Evolutionary conservation across 2,888 invertebrate species (phyloP), one percentile per base, ranked within the genome.

Genomic region (Athalia circularis): DNA sequence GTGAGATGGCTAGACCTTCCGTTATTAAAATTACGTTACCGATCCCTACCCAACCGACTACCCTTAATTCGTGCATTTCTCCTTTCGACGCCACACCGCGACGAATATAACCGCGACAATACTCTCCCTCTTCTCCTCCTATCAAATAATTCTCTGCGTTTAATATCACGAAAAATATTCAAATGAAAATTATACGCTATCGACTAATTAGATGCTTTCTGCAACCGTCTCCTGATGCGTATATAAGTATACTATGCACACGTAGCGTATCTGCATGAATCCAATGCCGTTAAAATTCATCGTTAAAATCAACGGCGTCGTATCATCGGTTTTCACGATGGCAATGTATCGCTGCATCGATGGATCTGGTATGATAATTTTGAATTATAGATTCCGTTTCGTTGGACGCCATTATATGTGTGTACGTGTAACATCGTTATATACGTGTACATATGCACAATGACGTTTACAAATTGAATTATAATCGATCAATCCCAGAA

Each of bases 391-490:
- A 75, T 75, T 75, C 75, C 45, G 75, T 48, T 75, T 75, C 8
- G 52, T 75, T 29, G 2, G 1, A 29, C 29, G 29, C 29, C 2
- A 29, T 29, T 29, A 29, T 29, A 29, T 29, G 29, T 2, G 29
- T 29, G 2, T 29, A 29, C 29, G 29, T 29, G 29, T 2, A 29
- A 29, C 29, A 29, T 29, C 29, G 29, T 29, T 29, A 29, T 29
- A 29, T 29, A 2, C 29, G 0, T 29, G 29, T 2, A 29, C 2
- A 1, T 29, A 29, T 29, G 29, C 29, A 62, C 11, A 48, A n/a
- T 75, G 75, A 75, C 62, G 75, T 50, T 75, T 64, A 43, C 62
- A 75, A 75, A 75, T 75, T 75, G 52, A 75, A 75, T 75, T 50
- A 75, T 75, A 75, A 75, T 62, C 75, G 62, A 75, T 75, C 75